Evolutionary conservation across 1,140 invertebrate genomes (phyloP).

Genomic region (Drosophila willistoni): DNA sequence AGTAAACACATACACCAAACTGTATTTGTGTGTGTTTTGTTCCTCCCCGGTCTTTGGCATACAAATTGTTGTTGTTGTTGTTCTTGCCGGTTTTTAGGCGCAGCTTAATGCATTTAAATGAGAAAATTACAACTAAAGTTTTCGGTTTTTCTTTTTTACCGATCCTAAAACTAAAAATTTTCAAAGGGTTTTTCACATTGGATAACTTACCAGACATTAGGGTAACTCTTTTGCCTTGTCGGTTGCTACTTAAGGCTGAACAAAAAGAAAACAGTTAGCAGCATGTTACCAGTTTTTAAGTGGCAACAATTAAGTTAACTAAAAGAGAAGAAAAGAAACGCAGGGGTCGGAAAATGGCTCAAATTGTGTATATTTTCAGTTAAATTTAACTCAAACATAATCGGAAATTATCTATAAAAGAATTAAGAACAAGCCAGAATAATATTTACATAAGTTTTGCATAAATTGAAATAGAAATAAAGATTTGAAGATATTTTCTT

Average conservation of each 20-base stretch:
- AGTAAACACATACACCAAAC: conserved; percentile 43
- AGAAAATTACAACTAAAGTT: conserved; percentile 61
- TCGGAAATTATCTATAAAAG: not conserved
- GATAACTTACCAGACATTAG: no score
- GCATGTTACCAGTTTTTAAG: not conserved
- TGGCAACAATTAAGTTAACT: not conserved
- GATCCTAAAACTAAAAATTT: not conserved
- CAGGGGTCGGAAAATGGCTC: not conserved
- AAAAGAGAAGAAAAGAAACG: not conserved
- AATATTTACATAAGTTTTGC: not conserved
- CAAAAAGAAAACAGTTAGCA: conserved; percentile 1
- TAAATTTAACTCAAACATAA: not conserved
- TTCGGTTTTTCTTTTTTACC: conserved; percentile 9
- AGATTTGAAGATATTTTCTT: not conserved
- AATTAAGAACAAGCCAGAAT: not conserved
- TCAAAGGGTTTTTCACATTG: not conserved
- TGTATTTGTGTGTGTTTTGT: conserved; percentile 3
- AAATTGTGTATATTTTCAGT: not conserved
- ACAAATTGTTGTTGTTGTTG: conserved; percentile 58
- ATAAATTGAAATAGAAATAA: not conserved
- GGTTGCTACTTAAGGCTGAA: not conserved
- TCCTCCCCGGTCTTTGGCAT: conserved; percentile 37
- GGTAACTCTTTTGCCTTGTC: not conserved
- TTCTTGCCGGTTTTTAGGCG: conserved; percentile 50
- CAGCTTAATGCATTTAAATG: conserved; percentile 69